These are phyloP conservation scores for Falco rusticolus DNA, from an alignment of 2,797 vertebrate genomes.

Conservation along the genomic window DNA sequence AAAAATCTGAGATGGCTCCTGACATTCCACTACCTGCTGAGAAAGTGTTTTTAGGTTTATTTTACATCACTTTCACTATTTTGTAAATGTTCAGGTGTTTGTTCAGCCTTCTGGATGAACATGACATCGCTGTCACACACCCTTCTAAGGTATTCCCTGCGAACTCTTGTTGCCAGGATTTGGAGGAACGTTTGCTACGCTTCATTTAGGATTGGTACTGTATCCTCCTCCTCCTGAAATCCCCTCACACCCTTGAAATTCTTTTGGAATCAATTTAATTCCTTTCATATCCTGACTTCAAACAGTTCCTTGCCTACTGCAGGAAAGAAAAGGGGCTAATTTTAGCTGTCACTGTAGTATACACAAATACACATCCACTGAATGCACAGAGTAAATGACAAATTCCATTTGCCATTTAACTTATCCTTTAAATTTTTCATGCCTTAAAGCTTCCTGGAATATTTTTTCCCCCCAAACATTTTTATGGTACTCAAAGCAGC, in stretches of 20 bases:
- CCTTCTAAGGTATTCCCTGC: not conserved
- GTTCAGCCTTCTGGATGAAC: not conserved
- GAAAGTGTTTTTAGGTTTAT: not conserved
- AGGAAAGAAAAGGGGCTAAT: not conserved
- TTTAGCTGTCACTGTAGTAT: not conserved
- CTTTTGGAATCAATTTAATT: not conserved
- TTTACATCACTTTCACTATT: not conserved
- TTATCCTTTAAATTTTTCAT: constrained; percentile 51
- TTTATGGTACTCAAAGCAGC: constrained; percentile 65
- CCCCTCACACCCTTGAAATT: not conserved
- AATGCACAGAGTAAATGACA: not conserved
- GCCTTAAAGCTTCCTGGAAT: constrained; percentile 47
- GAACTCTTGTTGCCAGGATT: not conserved
- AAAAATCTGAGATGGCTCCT: not conserved
- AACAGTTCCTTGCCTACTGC: not conserved
- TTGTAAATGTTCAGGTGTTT: not conserved
- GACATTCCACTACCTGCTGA: not conserved
- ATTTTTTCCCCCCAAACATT: constrained; percentile 39
- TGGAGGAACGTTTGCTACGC: not conserved
- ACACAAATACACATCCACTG: not conserved
- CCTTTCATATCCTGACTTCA: not conserved
- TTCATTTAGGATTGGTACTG: not conserved
- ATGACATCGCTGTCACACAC: not conserved
- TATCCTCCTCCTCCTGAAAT: not conserved
- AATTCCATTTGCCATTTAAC: constrained; percentile 10